Evolutionary conservation across 2,113 vertebrate genomes (phyloP), one percentile per base, ranked within the genome.

Genomic region (Xyrauchen texanus): DNA sequence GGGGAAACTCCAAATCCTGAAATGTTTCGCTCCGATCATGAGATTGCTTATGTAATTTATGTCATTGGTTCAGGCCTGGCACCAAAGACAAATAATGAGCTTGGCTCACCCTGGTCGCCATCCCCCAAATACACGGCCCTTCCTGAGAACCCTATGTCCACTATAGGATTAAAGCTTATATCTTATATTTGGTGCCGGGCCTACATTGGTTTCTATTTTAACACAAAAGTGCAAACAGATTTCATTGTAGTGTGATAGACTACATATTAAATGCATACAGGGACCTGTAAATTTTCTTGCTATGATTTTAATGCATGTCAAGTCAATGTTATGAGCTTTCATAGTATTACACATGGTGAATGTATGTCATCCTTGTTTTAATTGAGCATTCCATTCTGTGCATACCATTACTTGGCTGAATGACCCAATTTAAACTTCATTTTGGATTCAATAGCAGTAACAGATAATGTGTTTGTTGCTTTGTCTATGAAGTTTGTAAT

Each of bases 351-450:
- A 58, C 11, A 60, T 47, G 61, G 46, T 63, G 58, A 74, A 74
- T 74, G 58, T 74, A 74, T 63, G 58, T 72, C 16, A 42, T 61
- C 0, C 42, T 8, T 74, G 71, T 74, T 49, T 34, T 34, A 74
- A 8, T 13, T 7, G 2, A 16, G 45, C 8, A 55, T 70, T 34
- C 21, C 21, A 34, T 34, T 34, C 21, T 34, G 21, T 60, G 70
- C 57, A 73, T 73, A 60, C 55, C 55, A 16, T 72, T 72, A 47
- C 9, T 60, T 60, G 58, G 7, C 12, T 11, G 8, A 72, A 16
- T 72, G 55, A 16, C 42, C 9, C 70, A 72, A 47, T 16, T 16
- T 0, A 58, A 72, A 60, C n/a, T 60, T 47, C 53, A 58, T 72
- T 7, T 70, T 55, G 21, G 21, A 1, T 34, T 34, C 21, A 34